Evolutionary conservation across 1,140 invertebrate species (phyloP).

Genomic region (Drosophila burlai): DNA sequence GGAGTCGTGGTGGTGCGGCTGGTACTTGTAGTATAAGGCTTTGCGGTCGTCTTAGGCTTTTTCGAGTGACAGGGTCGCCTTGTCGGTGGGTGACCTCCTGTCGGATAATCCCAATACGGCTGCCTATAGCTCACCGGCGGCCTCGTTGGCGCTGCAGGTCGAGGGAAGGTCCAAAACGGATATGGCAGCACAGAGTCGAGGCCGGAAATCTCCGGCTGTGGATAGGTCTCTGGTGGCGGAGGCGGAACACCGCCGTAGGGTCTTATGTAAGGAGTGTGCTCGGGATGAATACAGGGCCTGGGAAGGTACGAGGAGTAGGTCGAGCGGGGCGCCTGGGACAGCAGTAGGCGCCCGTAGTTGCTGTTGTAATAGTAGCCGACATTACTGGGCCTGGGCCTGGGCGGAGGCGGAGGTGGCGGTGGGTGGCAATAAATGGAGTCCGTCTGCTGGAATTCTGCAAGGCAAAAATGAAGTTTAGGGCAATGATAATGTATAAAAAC

Average conservation of each 20-base stretch:
- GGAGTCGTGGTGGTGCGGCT: not conserved
- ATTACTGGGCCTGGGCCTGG: not conserved
- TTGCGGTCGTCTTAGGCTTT: not conserved
- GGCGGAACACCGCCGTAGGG: not conserved
- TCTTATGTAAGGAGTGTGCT: not conserved
- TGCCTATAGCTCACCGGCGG: constrained; percentile 10
- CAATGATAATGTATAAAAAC: not conserved
- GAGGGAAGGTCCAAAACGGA: constrained; percentile 4
- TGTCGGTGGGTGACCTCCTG: not conserved
- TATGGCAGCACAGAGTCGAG: constrained; percentile 6
- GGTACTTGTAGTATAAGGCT: not conserved
- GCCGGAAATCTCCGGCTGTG: not conserved
- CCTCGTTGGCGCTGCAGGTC: not conserved
- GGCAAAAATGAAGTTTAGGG: not conserved
- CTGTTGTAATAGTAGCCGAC: constrained; percentile 10
- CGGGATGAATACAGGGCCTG: not conserved
- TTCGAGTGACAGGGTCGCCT: constrained; percentile 7
- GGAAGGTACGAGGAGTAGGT: not conserved
- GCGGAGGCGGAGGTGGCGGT: not conserved
- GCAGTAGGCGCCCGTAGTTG: constrained; percentile 2
- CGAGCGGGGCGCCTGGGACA: not conserved
- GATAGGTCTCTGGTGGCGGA: not conserved
- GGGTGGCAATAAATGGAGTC: constrained; percentile 3
- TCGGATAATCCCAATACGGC: constrained; percentile 25
- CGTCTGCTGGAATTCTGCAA: constrained; percentile 8